A percentile compares a stretch with the other conserved stretches of the same genome.
phyloP scores from a whole-genome alignment of 2,797 vertebrate species.

The Oryzias sinensis region DNA sequence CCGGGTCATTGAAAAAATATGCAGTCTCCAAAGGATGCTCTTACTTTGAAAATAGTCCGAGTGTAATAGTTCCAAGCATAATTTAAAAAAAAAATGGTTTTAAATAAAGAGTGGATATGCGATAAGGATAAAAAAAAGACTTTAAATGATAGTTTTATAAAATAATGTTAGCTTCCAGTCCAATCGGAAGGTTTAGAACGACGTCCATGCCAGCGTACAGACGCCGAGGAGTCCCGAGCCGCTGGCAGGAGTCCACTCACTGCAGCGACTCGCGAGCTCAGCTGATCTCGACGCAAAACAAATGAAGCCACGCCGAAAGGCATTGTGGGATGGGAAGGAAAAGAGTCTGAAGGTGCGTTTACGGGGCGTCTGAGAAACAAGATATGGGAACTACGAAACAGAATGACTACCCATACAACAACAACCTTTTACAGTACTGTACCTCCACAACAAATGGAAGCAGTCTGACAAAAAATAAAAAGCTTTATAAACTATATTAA shows the following conservation, averaged over 20 bases:
- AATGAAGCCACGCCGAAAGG: constrained; percentile 47
- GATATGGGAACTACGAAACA: constrained; percentile 13
- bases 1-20: constrained; percentile 35
- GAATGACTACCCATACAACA: too few relatives aligned
- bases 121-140: constrained; percentile 11
- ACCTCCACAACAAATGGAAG: too few relatives aligned
- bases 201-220: constrained; percentile 40
- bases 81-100: constrained; percentile 13
- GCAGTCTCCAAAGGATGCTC: too few relatives aligned
- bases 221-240: constrained; percentile 51
- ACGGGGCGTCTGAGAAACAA: constrained; percentile 1
- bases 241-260: constrained; percentile 55
- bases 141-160: neutral
- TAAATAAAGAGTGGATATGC: neutral
- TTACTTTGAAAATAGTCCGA: constrained; percentile 46
- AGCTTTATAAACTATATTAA: too few relatives aligned
- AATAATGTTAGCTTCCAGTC: constrained; percentile 43
- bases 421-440: too few relatives aligned
- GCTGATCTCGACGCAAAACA: constrained; percentile 58
- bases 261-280: constrained; percentile 70
- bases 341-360: constrained; percentile 33
- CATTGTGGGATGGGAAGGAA: constrained; percentile 69
- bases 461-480: too few relatives aligned
- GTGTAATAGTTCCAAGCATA: constrained; percentile 31
- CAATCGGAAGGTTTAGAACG: constrained; percentile 19